Base-by-base conservation (phyloP, 92 coral and sea anemone species). In the Plumapathes pennacea region DNA sequence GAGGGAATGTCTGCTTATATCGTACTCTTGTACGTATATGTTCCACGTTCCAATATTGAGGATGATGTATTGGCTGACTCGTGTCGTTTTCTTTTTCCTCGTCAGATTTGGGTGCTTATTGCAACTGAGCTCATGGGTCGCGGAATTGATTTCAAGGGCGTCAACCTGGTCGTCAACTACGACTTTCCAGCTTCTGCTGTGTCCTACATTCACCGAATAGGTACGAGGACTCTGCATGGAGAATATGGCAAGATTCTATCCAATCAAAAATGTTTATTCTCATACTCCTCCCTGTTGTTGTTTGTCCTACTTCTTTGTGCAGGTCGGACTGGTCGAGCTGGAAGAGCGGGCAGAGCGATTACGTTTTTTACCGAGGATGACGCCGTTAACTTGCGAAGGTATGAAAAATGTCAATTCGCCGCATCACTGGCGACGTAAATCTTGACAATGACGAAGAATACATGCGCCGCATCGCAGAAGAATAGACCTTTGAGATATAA, bases 61-160 rank as follows among this genome's bases (percentile, higher is more conserved):
- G n/a, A n/a, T n/a, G n/a, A n/a, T n/a, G n/a, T n/a, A n/a, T n/a
- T n/a, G n/a, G n/a, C n/a, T n/a, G n/a, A n/a, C n/a, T n/a, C n/a
- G n/a, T n/a, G n/a, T n/a, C n/a, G n/a, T n/a, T n/a, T n/a, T n/a
- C n/a, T n/a, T n/a, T n/a, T n/a, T n/a, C n/a, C n/a, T n/a, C 32
- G 32, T 10, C 69, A 92, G 98, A 92, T 92, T 23, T 92, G 98
- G 98, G 94, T 92, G 32, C 82, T 92, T 28, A 84, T 92, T 43
- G 85, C 96, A 30, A 92, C 98, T 31, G 98, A 92, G 62, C 87
- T 92, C 25, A 92, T 92, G 98, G 98, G 98, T 10, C 98, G 98
- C 53, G 98, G 98, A 43, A 92, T 92, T 41, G 98, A 92, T 57
- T 92, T 92, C 47, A 92, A 92, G 37, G 98, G 98, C 51, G 98